Conservation (phyloP, 2,888 invertebrate species). For the Oasisia sp. region DNA sequence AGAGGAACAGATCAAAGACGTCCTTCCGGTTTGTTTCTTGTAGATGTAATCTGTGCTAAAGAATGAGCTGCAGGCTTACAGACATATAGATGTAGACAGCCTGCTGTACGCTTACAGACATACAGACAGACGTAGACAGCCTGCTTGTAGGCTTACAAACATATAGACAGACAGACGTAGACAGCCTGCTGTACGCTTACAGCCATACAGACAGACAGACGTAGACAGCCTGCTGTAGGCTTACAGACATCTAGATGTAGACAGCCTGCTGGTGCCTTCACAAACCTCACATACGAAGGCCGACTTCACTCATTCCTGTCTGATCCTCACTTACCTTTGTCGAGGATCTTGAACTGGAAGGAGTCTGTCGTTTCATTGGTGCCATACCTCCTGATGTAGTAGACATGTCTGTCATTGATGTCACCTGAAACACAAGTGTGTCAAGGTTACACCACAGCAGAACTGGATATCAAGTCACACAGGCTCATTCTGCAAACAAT, state of each 20-base stretch:
- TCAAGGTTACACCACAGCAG: not conserved
- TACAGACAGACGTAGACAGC: not conserved
- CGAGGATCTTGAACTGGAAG: slow-evolving; percentile 62
- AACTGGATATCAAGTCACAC: no score
- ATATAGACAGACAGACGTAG: not conserved
- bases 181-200: not conserved
- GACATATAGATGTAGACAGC: no score
- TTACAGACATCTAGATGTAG: not conserved
- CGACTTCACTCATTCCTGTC: no score
- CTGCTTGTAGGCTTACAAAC: not conserved
- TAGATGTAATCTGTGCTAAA: not conserved
- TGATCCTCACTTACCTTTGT: slow-evolving; percentile 52
- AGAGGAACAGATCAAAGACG: not conserved
- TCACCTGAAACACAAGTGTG: slow-evolving; percentile 55
- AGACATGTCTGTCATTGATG: slow-evolving; percentile 53
- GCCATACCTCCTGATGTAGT: slow-evolving; percentile 56
- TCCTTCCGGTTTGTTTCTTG: not conserved
- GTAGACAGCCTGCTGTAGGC: no score
- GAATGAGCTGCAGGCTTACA: not conserved
- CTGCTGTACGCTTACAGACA: not conserved
- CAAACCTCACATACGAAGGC: not conserved
- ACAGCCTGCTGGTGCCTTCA: not conserved
- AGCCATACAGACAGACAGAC: not conserved
- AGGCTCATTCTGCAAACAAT: no score
- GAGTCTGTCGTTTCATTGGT: slow-evolving; percentile 59